Conservation (phyloP, 2,888 invertebrate species). For the Argyra leucocephala region DNA sequence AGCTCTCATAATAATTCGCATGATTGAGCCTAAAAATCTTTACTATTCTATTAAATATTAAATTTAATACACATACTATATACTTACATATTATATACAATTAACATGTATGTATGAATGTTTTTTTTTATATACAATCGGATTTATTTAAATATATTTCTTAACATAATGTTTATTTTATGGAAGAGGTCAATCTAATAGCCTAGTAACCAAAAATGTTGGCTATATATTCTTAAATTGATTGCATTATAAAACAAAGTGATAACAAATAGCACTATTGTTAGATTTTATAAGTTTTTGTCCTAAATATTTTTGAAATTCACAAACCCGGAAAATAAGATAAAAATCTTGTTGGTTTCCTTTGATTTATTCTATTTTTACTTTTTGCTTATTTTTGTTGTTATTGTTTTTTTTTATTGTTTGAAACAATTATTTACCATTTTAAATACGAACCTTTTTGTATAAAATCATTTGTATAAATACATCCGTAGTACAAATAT, state of each 20-base stretch:
- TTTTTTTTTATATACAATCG: no score
- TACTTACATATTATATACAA: no score
- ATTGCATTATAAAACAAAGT: neutral
- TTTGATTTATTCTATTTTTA: neutral
- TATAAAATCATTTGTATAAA: neutral
- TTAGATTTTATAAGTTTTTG: neutral
- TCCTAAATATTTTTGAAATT: neutral
- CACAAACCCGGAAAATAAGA: slow-evolving; percentile 6
- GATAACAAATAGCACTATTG: neutral
- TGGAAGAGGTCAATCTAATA: no score
- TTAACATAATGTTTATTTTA: no score
- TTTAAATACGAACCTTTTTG: neutral
- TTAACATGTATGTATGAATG: no score
- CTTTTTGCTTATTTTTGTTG: neutral
- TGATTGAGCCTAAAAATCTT: no score
- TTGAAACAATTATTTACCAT: slow-evolving; percentile 2
- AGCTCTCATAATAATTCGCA: no score
- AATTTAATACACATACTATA: no score
- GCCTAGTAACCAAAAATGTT: no score
- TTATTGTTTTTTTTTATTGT: neutral
- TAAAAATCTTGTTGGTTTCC: neutral
- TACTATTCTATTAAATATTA: no score
- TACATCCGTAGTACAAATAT: neutral
- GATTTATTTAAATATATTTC: no score
- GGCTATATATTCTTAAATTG: neutral